These are phyloP conservation scores for Neolamprologus cancellatus DNA, from an alignment of 2,113 vertebrate genomes.

Conservation along the genomic window DNA sequence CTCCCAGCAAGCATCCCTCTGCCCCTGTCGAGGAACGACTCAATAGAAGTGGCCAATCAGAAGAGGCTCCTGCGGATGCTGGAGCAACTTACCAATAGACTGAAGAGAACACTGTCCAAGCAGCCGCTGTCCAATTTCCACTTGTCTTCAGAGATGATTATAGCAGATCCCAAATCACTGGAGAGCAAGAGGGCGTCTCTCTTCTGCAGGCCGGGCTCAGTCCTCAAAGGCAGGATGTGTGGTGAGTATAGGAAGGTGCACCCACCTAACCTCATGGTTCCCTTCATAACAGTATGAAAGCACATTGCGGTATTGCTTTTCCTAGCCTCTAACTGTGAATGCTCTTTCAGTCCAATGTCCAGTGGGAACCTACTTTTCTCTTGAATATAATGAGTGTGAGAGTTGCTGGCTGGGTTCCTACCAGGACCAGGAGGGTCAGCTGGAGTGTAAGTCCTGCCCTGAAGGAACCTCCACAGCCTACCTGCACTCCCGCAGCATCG, in stretches of 20 bases:
- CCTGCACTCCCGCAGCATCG: slow-evolving; percentile 84
- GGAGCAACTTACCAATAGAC: slow-evolving; percentile 86
- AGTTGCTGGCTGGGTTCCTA: slow-evolving; percentile 91
- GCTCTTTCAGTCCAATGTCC: slow-evolving; percentile 84
- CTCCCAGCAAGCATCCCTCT: slow-evolving; percentile 91
- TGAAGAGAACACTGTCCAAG: slow-evolving; percentile 85
- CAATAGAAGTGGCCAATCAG: slow-evolving; percentile 88
- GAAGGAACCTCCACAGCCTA: slow-evolving; percentile 86
- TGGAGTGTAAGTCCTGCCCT: slow-evolving; percentile 89
- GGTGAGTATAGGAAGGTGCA: slow-evolving; percentile 73
- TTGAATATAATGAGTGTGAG: slow-evolving; percentile 84
- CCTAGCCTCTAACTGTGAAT: neutral
- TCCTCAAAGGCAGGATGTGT: slow-evolving; percentile 92
- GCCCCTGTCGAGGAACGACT: slow-evolving; percentile 89
- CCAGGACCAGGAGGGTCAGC: slow-evolving; percentile 90
- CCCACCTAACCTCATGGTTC: neutral
- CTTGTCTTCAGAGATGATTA: slow-evolving; percentile 84
- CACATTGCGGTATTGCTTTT: neutral
- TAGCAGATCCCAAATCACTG: slow-evolving; percentile 88
- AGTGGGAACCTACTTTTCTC: slow-evolving; percentile 88
- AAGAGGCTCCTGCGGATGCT: slow-evolving; percentile 84
- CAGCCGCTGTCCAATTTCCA: slow-evolving; percentile 88
- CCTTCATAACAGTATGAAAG: neutral
- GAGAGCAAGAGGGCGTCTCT: slow-evolving; percentile 84
- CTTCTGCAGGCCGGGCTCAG: slow-evolving; percentile 89